Evolutionary conservation across 2,113 vertebrate genomes (phyloP), one percentile per base, ranked within the genome.

Genomic region (Acanthochromis polyacanthus): DNA sequence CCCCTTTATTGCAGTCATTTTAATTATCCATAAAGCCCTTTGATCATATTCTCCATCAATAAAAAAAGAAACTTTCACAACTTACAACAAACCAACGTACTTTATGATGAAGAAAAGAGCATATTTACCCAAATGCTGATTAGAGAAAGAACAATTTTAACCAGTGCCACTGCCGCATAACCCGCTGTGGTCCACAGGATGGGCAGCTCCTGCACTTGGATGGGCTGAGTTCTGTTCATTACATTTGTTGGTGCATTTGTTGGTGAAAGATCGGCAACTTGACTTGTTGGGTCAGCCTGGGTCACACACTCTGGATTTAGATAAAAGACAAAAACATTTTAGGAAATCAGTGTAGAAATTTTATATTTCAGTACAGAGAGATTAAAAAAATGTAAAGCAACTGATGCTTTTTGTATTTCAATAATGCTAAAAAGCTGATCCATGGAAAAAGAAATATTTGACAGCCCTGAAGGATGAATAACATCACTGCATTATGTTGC

Each of bases 91-190:
- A 53, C 12, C 19, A 1, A 36, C 30, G 32, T 7, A 45, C 9
- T 53, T 19, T 1, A 0, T 64, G 58, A 11, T 75, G 28, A 71
- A 82, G 14, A 6, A 45, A 65, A 38, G 16, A 43, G 32, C 50
- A 52, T 52, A 87, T 88, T 92, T 93, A 95, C 94, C 93, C 11
- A 9, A 10, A 94, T 56, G 59, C 22, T 55, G 14, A 84, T 25
- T 2, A 89, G 19, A 70, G 88, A 88, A 7, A 94, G 56, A n/a
- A 81, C 0, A 28, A 92, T 59, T 92, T 95, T 95, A 72, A n/a
- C 1, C 19, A 92, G 1, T 14, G 58, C 86, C 36, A 94, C 4
- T 1, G 48, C 46, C 1, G 25, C 15, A 15, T 64, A 91, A 32
- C 88, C 81, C 1, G 65, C 4, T 0, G 82, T 1, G 16, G 28